Conservation (phyloP, 2,797 vertebrate species). For the Manis javanica region DNA sequence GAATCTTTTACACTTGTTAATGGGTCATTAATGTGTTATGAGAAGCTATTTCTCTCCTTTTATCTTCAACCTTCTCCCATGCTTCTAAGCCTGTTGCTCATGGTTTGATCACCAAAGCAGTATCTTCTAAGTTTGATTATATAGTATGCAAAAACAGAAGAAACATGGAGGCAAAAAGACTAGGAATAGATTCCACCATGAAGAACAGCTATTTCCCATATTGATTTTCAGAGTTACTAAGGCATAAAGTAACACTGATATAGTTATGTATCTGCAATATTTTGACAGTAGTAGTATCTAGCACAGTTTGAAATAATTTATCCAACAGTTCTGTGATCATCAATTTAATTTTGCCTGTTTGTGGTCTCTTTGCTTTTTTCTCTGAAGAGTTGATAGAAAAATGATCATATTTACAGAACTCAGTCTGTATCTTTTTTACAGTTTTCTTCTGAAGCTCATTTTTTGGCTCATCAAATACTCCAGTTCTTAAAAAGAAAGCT, state of each 20-base stretch:
- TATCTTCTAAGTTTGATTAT: neutral
- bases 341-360: neutral
- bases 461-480: neutral
- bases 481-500: neutral
- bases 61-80: neutral
- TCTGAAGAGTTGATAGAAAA: neutral
- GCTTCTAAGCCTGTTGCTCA: neutral
- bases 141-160: neutral
- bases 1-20: neutral
- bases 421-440: neutral
- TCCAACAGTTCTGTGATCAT: neutral
- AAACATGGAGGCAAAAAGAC: neutral
- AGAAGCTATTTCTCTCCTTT: neutral
- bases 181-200: neutral
- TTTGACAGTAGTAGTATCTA: neutral
- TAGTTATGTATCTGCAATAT: neutral
- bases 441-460: neutral
- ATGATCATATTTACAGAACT: neutral
- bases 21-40: neutral
- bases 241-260: neutral
- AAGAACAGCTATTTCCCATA: neutral
- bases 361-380: neutral
- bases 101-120: neutral
- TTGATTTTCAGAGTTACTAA: neutral
- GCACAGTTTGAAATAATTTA: conserved; percentile 15